Evolutionary conservation across 2,797 vertebrate species (phyloP).

Genomic region (Eulemur rubriventer): DNA sequence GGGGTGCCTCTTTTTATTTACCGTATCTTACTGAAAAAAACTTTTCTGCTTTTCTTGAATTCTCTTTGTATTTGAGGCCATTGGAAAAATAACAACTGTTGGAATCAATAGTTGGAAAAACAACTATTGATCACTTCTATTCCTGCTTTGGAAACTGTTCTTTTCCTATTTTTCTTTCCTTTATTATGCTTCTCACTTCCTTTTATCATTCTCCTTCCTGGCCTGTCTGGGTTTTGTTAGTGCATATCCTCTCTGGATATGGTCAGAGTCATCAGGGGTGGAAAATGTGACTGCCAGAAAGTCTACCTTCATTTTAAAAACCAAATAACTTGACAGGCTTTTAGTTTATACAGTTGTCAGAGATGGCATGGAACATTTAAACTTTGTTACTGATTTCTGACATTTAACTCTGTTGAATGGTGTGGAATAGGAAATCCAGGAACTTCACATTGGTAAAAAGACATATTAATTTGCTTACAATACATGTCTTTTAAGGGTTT

Average conservation of each 20-base stretch:
- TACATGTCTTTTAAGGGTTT: background rate
- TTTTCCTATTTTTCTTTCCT: slow-evolving; percentile 26
- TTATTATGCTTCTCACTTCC: background rate
- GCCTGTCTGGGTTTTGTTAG: background rate
- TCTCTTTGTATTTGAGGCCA: background rate
- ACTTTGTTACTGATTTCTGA: slow-evolving; percentile 51
- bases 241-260: slow-evolving; percentile 22
- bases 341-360: slow-evolving; percentile 47
- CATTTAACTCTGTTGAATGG: background rate
- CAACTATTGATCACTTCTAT: background rate
- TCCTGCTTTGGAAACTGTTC: background rate
- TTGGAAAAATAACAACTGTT: background rate
- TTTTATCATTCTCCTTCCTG: background rate
- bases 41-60: slow-evolving; percentile 1
- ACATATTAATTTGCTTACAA: background rate
- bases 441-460: background rate
- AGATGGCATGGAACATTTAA: slow-evolving; percentile 10
- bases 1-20: background rate
- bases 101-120: no score
- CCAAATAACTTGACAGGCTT: slow-evolving; percentile 48
- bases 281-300: slow-evolving; percentile 62
- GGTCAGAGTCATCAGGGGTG: slow-evolving; percentile 11
- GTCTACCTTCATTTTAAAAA: slow-evolving; percentile 61
- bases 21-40: background rate
- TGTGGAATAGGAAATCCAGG: slow-evolving; percentile 40